Conservation (phyloP, 1,140 invertebrate species). For the Gryon sp. region DNA sequence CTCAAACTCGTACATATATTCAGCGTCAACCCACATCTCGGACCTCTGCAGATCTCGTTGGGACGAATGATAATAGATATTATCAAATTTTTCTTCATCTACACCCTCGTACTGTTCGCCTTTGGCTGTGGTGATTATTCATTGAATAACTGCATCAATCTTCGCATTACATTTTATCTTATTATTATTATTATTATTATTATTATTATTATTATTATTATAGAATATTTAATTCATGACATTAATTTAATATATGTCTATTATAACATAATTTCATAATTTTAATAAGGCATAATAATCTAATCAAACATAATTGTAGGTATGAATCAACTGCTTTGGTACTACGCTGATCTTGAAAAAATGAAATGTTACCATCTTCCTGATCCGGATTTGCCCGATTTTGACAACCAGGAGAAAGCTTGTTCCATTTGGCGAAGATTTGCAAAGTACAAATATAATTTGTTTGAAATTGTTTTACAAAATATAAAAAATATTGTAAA, state of each 20-base stretch:
- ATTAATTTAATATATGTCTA: not conserved
- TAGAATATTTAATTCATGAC: not conserved
- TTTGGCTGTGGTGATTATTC: slow-evolving; percentile 89
- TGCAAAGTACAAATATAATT: slow-evolving; percentile 83
- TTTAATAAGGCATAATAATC: too few species aligned
- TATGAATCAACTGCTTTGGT: slow-evolving; percentile 96
- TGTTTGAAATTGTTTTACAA: not conserved
- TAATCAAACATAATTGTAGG: too few species aligned
- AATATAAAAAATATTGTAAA: slow-evolving; percentile 3
- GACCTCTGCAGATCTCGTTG: slow-evolving; percentile 92
- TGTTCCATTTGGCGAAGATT: slow-evolving; percentile 92
- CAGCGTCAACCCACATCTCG: slow-evolving; percentile 96
- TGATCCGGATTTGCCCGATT: slow-evolving; percentile 84
- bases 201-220: not conserved
- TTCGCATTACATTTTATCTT: not conserved
- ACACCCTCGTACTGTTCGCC: slow-evolving; percentile 92
- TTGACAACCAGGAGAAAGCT: slow-evolving; percentile 88
- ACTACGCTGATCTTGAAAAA: slow-evolving; percentile 94
- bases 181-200: not conserved
- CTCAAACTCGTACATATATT: slow-evolving; percentile 97
- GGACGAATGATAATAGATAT: slow-evolving; percentile 96
- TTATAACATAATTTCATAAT: slow-evolving; percentile 1
- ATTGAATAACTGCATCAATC: not conserved
- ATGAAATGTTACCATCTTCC: slow-evolving; percentile 89
- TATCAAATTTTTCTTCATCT: slow-evolving; percentile 96